Conservation (phyloP, 2,113 vertebrate species). For the Lepus europaeus region DNA sequence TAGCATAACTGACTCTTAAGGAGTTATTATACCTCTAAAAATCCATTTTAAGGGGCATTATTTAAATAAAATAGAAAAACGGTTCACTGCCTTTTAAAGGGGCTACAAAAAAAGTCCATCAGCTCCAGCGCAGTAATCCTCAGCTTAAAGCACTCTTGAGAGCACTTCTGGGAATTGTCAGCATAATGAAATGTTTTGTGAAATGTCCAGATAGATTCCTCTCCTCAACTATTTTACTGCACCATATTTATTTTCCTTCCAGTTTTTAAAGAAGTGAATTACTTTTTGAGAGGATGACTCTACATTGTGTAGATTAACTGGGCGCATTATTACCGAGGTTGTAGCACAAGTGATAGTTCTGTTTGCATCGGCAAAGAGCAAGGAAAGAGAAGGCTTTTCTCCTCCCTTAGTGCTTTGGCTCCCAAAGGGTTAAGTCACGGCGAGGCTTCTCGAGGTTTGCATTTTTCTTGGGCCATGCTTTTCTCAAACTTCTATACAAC, state of each 20-base stretch:
- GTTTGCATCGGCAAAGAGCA: conserved; percentile 56
- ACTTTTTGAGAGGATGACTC: conserved; percentile 86
- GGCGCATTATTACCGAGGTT: conserved; percentile 83
- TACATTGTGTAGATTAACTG: conserved; percentile 84
- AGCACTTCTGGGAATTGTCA: conserved; percentile 93
- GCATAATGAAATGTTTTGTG: conserved; percentile 94
- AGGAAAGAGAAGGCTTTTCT: conserved; percentile 46
- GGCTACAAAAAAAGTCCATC: conserved; percentile 93
- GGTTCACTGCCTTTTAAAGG: conserved; percentile 93
- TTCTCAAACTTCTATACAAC: conserved; percentile 82
- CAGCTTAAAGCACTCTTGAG: conserved; percentile 92
- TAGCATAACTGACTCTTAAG: conserved; percentile 94
- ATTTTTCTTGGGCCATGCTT: conserved; percentile 76
- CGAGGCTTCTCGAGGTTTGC: conserved; percentile 72
- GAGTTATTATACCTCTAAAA: conserved; percentile 94
- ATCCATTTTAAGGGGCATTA: conserved; percentile 94
- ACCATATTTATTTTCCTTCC: conserved; percentile 90
- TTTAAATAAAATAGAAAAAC: conserved; percentile 94
- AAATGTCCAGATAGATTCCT: conserved; percentile 92
- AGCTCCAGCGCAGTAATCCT: conserved; percentile 92
- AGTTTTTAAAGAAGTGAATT: conserved; percentile 89
- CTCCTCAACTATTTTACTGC: conserved; percentile 90
- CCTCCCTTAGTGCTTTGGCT: conserved; percentile 60
- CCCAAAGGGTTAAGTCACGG: conserved; percentile 82
- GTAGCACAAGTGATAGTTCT: conserved; percentile 71